Conservation (phyloP, 2,113 vertebrate species). For the Nycticryphes semicollaris region DNA sequence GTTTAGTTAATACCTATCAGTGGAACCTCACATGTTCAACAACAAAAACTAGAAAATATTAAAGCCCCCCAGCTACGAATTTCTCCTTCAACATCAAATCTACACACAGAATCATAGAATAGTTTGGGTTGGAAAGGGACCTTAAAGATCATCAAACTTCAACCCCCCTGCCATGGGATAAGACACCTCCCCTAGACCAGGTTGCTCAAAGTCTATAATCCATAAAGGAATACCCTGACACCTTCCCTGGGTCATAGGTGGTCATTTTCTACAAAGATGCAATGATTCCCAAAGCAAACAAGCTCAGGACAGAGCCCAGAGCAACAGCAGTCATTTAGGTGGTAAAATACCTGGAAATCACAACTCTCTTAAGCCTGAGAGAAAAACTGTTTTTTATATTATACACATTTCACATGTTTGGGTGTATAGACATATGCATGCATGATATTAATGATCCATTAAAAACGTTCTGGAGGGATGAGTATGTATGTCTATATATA, state of each 20-base stretch:
- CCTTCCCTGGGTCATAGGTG: not conserved
- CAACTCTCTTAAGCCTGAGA: not conserved
- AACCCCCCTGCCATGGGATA: too few relatives aligned
- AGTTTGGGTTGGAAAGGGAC: too few relatives aligned
- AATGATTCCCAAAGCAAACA: not conserved
- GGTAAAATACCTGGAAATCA: not conserved
- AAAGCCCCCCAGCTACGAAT: not conserved
- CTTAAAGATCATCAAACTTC: too few relatives aligned
- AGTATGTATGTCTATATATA: not conserved
- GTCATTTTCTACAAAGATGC: not conserved
- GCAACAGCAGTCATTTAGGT: not conserved
- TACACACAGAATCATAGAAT: too few relatives aligned
- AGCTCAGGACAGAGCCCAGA: not conserved
- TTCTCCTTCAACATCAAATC: not conserved
- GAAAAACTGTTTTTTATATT: not conserved
- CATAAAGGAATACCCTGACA: not conserved
- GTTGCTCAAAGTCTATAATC: not conserved
- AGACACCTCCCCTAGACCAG: too few relatives aligned
- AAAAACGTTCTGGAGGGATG: not conserved
- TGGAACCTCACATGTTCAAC: not conserved
- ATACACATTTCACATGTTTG: not conserved
- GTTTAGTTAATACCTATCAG: not conserved
- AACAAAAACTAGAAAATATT: not conserved
- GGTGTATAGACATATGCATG: accelerated
- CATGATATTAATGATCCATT: not conserved